Conservation (phyloP, 2,113 vertebrate genomes). For the Stigmatopora nigra region DNA sequence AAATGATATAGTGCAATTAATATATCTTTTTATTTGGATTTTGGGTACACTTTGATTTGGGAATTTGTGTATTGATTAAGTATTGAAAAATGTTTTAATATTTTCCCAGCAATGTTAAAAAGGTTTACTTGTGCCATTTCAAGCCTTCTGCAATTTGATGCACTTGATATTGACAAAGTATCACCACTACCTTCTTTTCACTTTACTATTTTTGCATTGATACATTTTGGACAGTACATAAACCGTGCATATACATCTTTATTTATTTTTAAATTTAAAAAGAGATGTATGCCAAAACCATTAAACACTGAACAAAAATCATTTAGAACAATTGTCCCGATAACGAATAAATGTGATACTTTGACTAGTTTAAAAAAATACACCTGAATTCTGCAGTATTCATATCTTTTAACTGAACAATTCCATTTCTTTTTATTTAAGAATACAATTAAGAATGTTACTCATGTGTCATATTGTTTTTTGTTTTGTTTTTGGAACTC, state of each 20-base stretch:
- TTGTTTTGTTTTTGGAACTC: no score
- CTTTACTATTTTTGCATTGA: background rate
- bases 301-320: background rate
- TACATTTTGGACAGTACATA: background rate
- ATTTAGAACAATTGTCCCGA: background rate
- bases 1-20: no score
- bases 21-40: no score
- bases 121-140: background rate
- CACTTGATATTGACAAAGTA: slow-evolving; percentile 11
- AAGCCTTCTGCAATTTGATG: slow-evolving; percentile 21
- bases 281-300: background rate
- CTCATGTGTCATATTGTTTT: no score
- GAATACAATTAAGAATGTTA: no score
- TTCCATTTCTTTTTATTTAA: no score
- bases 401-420: no score
- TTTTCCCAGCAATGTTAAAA: background rate
- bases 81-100: background rate
- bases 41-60: no score
- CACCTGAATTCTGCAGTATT: no score
- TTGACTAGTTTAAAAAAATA: no score
- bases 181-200: background rate
- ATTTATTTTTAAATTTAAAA: background rate
- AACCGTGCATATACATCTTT: background rate
- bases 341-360: background rate
- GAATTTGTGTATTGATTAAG: no score